These are phyloP conservation scores for Drosophila antonietae DNA, from an alignment of 2,888 invertebrate species.

Conservation along the genomic window DNA sequence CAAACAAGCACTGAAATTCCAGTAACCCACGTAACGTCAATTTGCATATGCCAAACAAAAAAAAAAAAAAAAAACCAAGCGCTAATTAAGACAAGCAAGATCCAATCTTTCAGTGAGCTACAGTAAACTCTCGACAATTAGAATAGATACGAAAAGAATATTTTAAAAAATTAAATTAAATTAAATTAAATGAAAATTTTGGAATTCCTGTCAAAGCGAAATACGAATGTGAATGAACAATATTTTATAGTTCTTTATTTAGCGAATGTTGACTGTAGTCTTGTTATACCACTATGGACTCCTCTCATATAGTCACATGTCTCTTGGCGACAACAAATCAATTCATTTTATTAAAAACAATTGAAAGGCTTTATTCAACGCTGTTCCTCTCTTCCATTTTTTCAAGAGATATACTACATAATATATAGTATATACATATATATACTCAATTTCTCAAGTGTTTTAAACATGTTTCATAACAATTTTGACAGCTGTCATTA, in stretches of 20 bases:
- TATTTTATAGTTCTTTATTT: not conserved
- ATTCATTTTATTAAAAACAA: conserved; percentile 76
- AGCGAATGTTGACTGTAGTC: conserved; percentile 10
- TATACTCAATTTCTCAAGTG: conserved; percentile 19
- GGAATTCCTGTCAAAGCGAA: not conserved
- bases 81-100: conserved; percentile 67
- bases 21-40: conserved; percentile 70
- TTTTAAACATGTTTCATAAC: conserved; percentile 30
- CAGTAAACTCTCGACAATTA: conserved; percentile 5
- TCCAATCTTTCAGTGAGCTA: conserved; percentile 28
- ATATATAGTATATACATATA: not conserved
- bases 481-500: conserved; percentile 29
- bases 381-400: not conserved
- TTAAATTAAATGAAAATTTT: not conserved
- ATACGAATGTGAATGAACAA: not conserved
- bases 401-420: not conserved
- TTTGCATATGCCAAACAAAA: conserved; percentile 53
- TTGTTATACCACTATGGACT: conserved; percentile 11
- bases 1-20: conserved; percentile 60
- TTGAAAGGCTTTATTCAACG: conserved; percentile 59
- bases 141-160: not conserved
- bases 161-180: not conserved
- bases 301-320: conserved; percentile 50
- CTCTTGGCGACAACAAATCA: conserved; percentile 67
- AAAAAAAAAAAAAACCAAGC: conserved; percentile 12